These are phyloP conservation scores for Lacerta bilineata DNA, from an alignment of 2,797 vertebrate genomes.

Conservation along the genomic window DNA sequence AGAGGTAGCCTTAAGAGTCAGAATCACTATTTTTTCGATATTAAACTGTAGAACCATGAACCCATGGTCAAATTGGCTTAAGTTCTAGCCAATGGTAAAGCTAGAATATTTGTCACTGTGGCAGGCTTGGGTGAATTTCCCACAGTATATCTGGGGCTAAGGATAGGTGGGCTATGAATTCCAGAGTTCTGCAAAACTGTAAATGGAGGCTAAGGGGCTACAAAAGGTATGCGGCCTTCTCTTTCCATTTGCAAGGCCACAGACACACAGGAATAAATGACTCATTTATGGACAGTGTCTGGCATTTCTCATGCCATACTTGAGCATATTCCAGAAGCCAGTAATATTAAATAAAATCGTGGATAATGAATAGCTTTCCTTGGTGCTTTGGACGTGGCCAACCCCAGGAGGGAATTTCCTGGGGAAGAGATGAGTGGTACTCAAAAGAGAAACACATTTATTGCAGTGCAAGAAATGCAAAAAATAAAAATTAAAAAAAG, in stretches of 20 bases:
- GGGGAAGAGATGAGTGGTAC: slow-evolving; percentile 43
- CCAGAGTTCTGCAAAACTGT: not conserved
- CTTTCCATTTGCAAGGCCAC: not conserved
- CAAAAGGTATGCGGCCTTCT: not conserved
- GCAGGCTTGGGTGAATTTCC: not conserved
- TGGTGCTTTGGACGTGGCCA: slow-evolving; percentile 67
- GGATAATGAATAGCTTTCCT: slow-evolving; percentile 78
- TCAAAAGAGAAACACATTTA: slow-evolving; percentile 42
- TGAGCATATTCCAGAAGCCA: slow-evolving; percentile 43
- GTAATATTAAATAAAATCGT: slow-evolving; percentile 77
- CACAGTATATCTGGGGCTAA: not conserved
- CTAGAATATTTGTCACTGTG: not conserved
- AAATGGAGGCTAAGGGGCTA: not conserved
- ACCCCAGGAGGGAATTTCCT: slow-evolving; percentile 41
- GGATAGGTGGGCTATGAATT: not conserved
- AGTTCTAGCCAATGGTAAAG: not conserved
- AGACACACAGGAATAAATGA: slow-evolving; percentile 24
- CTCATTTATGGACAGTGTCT: slow-evolving; percentile 27
- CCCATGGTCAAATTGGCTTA: not conserved
- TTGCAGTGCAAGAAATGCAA: slow-evolving; percentile 24
- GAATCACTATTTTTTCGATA: not conserved
- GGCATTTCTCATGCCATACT: slow-evolving; percentile 37
- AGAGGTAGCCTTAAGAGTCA: not conserved
- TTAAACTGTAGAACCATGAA: not conserved
- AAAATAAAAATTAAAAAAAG: slow-evolving; percentile 8